Base-by-base conservation (phyloP, 2,888 invertebrate species). In the Epinotia nisella region DNA sequence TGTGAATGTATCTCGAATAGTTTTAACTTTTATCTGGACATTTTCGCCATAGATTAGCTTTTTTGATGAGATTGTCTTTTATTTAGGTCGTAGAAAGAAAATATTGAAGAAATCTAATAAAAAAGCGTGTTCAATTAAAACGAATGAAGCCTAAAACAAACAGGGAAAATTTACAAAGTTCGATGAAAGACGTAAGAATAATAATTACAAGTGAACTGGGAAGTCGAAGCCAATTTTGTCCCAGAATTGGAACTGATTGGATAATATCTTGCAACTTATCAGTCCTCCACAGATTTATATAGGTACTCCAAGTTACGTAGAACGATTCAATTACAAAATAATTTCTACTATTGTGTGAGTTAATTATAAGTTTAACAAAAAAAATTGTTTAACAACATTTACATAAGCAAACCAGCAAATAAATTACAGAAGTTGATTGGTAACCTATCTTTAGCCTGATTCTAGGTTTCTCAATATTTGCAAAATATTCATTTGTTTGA, bases 331-430 rank as follows among this genome's bases (percentile, higher is more conserved):
- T 73, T 69, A 41, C 61, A 71, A 74, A 75, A 70, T 64, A 68
- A 75, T 74, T 72, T 49, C 39, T 64, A 75, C 70, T 55, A 15
- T 19, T 29, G 10, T 24, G 58, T 35, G 70, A 19, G 19, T 56
- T 55, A 5, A 41, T 41, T n/a, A 4, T 53, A 39, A 70, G 7
- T 55, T 41, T 24, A 45, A n/a, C 51, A 1, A 15, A 64, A 35
- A 55, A 55, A 45, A 17, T 41, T 53, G 10, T 21, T 21, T 13
- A 1, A 64, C 64, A 65, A 65, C 60, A 67, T 70, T 71, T 11
- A 71, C 58, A 75, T 76, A 78, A 78, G 76, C 78, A 79, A 76
- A 79, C 77, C 78, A 75, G 75, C 78, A 78, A 76, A 79, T 74
- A 75, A 78, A 59, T 74, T 58, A 80, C 76, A 77, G 79, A 76